Base-by-base conservation (phyloP, 2,113 vertebrate genomes). In the Microtus richardsoni region DNA sequence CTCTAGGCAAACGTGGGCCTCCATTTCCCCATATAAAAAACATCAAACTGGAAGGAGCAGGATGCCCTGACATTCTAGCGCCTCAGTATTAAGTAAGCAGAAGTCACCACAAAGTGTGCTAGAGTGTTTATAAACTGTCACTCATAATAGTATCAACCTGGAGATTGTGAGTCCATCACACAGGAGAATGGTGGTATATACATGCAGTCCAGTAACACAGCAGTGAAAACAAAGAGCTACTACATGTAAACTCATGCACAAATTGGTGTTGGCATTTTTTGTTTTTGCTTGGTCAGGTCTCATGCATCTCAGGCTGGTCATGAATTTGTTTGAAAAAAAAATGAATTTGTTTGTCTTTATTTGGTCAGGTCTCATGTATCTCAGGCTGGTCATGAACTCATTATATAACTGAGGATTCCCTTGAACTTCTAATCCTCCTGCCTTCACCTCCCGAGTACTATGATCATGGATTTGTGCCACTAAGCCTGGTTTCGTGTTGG, bases 11-110 rank as follows among this genome's bases (percentile, higher is more conserved):
- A 89, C 22, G 26, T n/a, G 58, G 22, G 68, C 82, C 86, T 91
- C n/a, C 30, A 79, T 86, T 84, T 96, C 58, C 52, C 62, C 58
- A 87, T 41, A 5, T 49, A 88, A 94, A 95, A 94, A 75, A 41
- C 24, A 85, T 70, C 75, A 91, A 75, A 36, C 41, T 84, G 47
- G 66, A 92, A 49, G 39, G 26, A 47, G 17, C 21, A 7, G 70
- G n/a, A 68, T 54, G 68, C 62, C 60, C 62, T 78, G 47, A 64
- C 52, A 21, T 5, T 47, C 41, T 88, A 49, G 22, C 58, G 33
- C 66, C 22, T 83, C 36, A 77, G 41, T 78, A 36, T 91, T 88
- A 80, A 79, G 1, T 75, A 94, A 80, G 22, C 5, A 7, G 79
- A 77, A 92, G 28, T 93, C 49, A 86, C 66, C 44, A 70, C 41